phyloP scores from a whole-genome alignment of 2,888 invertebrate species.

The Cosmopolites sordidus region DNA sequence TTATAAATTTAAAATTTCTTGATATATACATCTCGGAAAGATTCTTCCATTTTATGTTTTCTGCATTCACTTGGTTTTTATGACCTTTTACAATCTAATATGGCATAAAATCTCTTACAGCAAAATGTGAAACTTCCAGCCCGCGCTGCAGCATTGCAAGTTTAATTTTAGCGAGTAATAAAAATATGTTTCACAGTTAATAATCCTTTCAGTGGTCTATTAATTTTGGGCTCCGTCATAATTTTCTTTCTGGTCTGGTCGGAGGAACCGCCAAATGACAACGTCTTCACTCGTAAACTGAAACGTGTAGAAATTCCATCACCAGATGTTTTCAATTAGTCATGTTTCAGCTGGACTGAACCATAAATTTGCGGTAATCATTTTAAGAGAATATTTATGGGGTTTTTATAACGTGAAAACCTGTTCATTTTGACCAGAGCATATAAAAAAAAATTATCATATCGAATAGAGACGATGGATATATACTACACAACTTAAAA shows the following conservation, averaged over 20 bases:
- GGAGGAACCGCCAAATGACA: background rate
- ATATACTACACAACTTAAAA: too few species aligned
- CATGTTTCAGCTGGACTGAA: background rate
- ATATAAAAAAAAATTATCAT: too few species aligned
- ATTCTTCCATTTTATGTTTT: background rate
- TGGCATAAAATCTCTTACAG: background rate
- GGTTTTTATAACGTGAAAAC: too few species aligned
- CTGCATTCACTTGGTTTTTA: background rate
- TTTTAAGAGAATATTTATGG: too few species aligned
- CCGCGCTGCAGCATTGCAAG: background rate
- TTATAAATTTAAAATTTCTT: too few species aligned
- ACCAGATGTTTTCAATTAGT: background rate
- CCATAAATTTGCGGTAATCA: too few species aligned
- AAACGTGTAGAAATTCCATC: background rate
- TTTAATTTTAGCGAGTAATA: conserved; percentile 1
- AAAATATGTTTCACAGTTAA: conserved; percentile 1
- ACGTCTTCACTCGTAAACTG: background rate
- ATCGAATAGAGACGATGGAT: too few species aligned
- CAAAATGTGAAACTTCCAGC: background rate
- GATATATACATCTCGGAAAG: too few species aligned
- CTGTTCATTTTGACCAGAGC: too few species aligned
- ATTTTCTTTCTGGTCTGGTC: background rate
- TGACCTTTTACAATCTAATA: background rate
- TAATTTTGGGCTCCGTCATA: background rate
- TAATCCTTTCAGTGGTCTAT: conserved; percentile 5